A percentile compares a stretch with the other conserved stretches of the same genome.
Conservation (phyloP, 2,888 invertebrate species). For the Pseudococcus jackbeardsleyi region DNA sequence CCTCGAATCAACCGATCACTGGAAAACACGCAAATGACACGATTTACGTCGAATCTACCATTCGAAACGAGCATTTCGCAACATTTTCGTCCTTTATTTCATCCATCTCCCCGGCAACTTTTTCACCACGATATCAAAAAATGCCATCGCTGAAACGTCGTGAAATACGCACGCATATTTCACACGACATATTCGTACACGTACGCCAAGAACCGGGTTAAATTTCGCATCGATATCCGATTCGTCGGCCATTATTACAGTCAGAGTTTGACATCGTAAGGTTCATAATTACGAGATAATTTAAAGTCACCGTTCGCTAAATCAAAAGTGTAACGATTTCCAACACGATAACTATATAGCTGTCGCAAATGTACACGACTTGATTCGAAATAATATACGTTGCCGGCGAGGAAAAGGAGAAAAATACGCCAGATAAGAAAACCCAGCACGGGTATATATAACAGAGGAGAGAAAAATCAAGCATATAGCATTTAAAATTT, state of each 20-base stretch:
- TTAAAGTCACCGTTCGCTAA: constrained; percentile 14
- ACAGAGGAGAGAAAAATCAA: background rate
- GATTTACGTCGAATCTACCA: background rate
- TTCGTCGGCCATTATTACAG: constrained; percentile 18
- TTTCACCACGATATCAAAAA: background rate
- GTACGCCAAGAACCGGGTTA: background rate
- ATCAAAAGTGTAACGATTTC: constrained; percentile 14
- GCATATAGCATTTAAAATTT: constrained; percentile 4
- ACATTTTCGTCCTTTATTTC: background rate
- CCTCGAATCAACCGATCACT: no score
- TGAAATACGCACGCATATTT: background rate
- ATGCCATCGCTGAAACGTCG: background rate
- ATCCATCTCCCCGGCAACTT: background rate
- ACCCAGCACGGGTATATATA: background rate
- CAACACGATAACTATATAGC: constrained; percentile 24
- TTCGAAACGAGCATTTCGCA: background rate
- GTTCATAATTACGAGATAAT: constrained; percentile 5
- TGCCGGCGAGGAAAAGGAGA: background rate
- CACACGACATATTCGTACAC: background rate
- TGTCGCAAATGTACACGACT: background rate
- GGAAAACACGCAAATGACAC: background rate
- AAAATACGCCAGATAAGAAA: background rate
- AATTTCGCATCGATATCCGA: background rate
- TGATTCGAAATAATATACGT: background rate
- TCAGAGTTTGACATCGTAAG: constrained; percentile 22